Base-by-base conservation (phyloP, 2,888 invertebrate genomes). In the Leistus spinibarbis region DNA sequence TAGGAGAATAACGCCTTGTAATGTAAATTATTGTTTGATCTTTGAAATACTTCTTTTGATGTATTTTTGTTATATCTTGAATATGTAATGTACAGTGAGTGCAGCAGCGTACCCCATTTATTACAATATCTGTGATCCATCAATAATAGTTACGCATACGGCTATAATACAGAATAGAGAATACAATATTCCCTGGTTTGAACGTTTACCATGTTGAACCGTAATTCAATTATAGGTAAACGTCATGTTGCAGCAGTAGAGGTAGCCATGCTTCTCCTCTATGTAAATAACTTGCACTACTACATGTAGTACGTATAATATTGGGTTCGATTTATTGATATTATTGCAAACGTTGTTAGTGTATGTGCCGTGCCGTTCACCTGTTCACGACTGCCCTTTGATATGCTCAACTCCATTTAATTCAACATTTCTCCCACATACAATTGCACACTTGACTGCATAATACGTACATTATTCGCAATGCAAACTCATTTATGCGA, bases 211-310 rank as follows among this genome's bases (percentile, higher is more conserved):
- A 20, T 22, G 19, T 63, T 63, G 10, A 17, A 63, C 9, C 63
- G 63, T 22, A 63, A 63, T 63, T 63, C 22, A 63, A 63, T 63
- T 63, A 63, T 20, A 22, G 22, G 22, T 20, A 16, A 63, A 20
- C 63, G 62, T 17, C 19, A 20, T 63, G 5, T 7, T 40, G 40
- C 7, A n/a, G n/a, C n/a, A n/a, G n/a, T 63, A 63, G 3, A 22
- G 22, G 22, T 20, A 16, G 22, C 22, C 63, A 19, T 17, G 9
- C 10, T 63, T 2, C 5, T 40, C 10, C 7, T 40, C n/a, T 63
- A 63, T 63, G 63, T 17, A 63, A 22, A 63, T 63, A 63, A 40
- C 40, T 40, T 40, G 40, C 40, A 40, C 40, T 40, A 40, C n/a
- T n/a, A n/a, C n/a, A n/a, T n/a, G n/a, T n/a, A n/a, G n/a, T n/a